Evolutionary conservation across 2,888 invertebrate genomes (phyloP).

Genomic region (Neelides folsomi): DNA sequence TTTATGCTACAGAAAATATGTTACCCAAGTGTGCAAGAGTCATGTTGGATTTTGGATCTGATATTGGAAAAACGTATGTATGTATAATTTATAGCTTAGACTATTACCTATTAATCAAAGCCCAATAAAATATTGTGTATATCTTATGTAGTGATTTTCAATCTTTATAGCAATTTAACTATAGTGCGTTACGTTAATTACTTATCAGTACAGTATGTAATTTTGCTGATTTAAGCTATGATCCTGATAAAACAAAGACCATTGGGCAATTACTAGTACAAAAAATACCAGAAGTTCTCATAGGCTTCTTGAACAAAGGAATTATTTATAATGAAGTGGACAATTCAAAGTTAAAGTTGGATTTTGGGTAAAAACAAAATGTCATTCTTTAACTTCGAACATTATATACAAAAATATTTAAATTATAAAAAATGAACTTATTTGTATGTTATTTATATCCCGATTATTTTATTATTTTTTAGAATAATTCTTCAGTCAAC

Average conservation of each 20-base stretch:
- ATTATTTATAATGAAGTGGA: constrained; percentile 6
- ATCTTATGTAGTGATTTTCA: too few species aligned
- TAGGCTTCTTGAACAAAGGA: constrained; percentile 14
- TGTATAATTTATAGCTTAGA: too few species aligned
- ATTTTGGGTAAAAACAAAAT: constrained; percentile 21
- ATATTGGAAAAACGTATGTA: constrained; percentile 17
- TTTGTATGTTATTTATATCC: too few species aligned
- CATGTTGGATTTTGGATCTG: constrained; percentile 10
- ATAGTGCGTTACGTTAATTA: too few species aligned
- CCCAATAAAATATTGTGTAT: too few species aligned
- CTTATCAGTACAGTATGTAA: too few species aligned
- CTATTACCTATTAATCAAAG: too few species aligned
- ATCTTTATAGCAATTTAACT: too few species aligned
- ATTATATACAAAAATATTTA: too few species aligned
- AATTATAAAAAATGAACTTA: too few species aligned
- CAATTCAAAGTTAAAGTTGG: constrained; percentile 6
- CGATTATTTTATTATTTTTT: too few species aligned
- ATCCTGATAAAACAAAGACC: constrained; percentile 9
- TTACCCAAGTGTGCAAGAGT: constrained; percentile 7
- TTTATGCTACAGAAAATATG: constrained; percentile 10
- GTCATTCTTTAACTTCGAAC: too few species aligned
- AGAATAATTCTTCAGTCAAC: background rate
- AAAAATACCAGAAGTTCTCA: constrained; percentile 14
- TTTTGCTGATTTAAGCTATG: background rate
- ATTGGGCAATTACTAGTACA: constrained; percentile 8